Conservation (phyloP, 2,888 invertebrate genomes). For the Linnaemya tessellans region DNA sequence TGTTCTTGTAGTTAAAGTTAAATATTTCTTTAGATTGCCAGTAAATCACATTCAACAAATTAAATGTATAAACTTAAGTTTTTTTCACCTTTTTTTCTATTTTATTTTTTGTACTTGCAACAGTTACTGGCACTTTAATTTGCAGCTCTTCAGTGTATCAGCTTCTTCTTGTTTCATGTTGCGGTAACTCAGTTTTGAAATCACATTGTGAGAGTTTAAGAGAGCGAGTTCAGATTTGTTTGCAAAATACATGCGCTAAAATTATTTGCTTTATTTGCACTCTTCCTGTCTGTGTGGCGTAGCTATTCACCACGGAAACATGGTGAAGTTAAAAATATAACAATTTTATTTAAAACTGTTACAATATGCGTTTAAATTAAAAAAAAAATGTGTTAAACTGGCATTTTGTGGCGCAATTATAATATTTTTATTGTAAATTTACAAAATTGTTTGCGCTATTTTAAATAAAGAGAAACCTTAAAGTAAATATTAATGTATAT, state of each 20-base stretch:
- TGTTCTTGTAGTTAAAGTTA: background rate
- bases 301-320: constrained; percentile 60
- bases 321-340: constrained; percentile 39
- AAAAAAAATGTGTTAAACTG: no score
- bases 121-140: constrained; percentile 42
- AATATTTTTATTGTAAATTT: no score
- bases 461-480: no score
- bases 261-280: constrained; percentile 4
- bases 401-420: no score
- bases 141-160: constrained; percentile 11
- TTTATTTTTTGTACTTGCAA: constrained; percentile 16
- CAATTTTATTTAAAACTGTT: constrained; percentile 27
- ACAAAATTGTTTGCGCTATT: no score
- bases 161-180: background rate
- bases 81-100: constrained; percentile 5
- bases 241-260: constrained; percentile 39
- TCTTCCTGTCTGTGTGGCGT: background rate
- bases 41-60: constrained; percentile 40
- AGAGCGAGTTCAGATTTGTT: background rate
- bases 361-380: background rate
- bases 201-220: background rate
- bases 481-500: no score
- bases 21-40: constrained; percentile 15
- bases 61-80: background rate
- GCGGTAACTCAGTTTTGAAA: background rate